A percentile compares a stretch with the other conserved stretches of the same genome.
Conservation (phyloP, 2,888 invertebrate genomes). For the Euproctis similis region DNA sequence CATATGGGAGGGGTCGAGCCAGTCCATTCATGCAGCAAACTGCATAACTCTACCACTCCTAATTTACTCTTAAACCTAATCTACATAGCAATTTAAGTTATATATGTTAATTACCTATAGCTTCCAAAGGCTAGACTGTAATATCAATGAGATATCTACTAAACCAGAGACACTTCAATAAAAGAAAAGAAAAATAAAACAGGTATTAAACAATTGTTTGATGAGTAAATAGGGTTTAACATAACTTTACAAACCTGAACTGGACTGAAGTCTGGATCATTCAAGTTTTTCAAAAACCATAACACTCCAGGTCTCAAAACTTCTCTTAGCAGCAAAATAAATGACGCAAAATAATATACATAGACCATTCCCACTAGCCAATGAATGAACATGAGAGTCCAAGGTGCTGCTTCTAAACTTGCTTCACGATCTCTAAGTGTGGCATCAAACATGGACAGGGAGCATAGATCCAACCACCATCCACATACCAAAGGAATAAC, state of each 20-base stretch:
- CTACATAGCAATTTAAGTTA: no score
- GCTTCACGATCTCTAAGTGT: slow-evolving; percentile 90
- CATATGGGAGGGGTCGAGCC: no score
- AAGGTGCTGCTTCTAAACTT: slow-evolving; percentile 92
- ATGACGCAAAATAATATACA: slow-evolving; percentile 99
- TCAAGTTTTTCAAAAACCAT: slow-evolving; percentile 98
- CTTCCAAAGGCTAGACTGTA: no score
- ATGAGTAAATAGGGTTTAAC: no score
- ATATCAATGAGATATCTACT: no score
- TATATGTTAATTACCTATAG: no score
- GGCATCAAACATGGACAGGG: slow-evolving; percentile 93
- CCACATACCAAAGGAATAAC: slow-evolving; percentile 97
- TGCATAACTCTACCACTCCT: no score
- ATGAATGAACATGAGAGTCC: slow-evolving; percentile 98
- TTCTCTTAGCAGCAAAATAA: slow-evolving; percentile 92
- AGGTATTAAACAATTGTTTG: no score
- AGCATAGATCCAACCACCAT: slow-evolving; percentile 99
- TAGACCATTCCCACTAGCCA: slow-evolving; percentile 99
- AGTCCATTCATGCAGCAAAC: no score
- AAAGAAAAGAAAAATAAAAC: no score
- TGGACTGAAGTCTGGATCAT: slow-evolving; percentile 99
- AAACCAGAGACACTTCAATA: no score
- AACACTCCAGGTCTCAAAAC: slow-evolving; percentile 96
- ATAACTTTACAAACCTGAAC: slow-evolving; percentile 86
- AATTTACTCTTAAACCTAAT: no score